Evolutionary conservation across 1,140 invertebrate genomes (phyloP).

Genomic region (Drosophila guanche): DNA sequence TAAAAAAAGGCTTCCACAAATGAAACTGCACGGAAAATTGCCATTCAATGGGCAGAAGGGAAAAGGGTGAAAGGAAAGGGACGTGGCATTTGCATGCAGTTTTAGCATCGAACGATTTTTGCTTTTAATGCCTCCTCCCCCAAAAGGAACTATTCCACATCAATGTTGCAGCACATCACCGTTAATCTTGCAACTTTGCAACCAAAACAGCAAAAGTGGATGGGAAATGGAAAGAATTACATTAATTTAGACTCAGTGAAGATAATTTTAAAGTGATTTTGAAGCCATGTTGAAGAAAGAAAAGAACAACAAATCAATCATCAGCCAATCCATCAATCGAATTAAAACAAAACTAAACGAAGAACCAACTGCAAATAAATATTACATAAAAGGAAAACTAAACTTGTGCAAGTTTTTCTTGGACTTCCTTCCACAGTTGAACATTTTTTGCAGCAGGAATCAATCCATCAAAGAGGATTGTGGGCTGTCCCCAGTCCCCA

Average conservation of each 20-base stretch:
- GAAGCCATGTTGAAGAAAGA: neutral
- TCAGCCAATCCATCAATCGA: constrained; percentile 2
- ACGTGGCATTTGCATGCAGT: constrained; percentile 61
- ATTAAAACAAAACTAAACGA: neutral
- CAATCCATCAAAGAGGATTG: too few species aligned
- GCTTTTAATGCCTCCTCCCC: constrained; percentile 57
- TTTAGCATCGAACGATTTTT: constrained; percentile 56
- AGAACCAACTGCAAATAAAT: too few species aligned
- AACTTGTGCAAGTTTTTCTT: too few species aligned
- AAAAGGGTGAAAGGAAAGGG: neutral
- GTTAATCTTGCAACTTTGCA: constrained; percentile 46
- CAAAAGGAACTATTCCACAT: constrained; percentile 15
- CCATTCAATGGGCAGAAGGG: constrained; percentile 20
- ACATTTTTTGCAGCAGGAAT: too few species aligned
- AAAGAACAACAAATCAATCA: neutral
- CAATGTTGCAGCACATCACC: constrained; percentile 68
- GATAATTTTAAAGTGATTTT: neutral
- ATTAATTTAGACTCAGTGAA: too few species aligned
- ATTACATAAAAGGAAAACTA: too few species aligned
- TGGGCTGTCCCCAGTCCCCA: too few species aligned
- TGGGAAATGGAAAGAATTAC: constrained; percentile 3
- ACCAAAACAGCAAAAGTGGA: constrained; percentile 8
- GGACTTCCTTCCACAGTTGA: too few species aligned
- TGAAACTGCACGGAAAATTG: constrained; percentile 75
- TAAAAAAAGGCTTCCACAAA: constrained; percentile 49